Percentiles rank a stretch among this genome's conserved stretches.
Evolutionary conservation across 2,888 invertebrate species (phyloP).

Genomic region (Parapristionchus giblindavisi): DNA sequence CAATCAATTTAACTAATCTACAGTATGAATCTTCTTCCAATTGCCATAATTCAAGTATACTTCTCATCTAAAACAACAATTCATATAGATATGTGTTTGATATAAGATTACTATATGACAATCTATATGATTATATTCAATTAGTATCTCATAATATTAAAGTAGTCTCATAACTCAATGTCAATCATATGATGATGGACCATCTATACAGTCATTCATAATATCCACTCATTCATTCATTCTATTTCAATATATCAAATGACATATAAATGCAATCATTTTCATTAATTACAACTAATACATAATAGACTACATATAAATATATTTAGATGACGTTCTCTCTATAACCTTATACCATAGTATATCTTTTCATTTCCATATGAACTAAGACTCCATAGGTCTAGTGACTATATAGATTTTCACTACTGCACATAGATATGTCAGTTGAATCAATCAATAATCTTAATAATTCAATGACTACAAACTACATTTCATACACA

Average conservation of each 20-base stretch:
- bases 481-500: background rate
- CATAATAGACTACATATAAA: too few species aligned
- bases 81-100: background rate
- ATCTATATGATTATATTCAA: background rate
- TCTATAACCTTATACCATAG: too few species aligned
- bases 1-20: conserved; percentile 6
- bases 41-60: conserved; percentile 35
- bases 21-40: conserved; percentile 26
- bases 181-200: too few species aligned
- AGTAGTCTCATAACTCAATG: background rate
- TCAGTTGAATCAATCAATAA: too few species aligned
- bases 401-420: background rate
- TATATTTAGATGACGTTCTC: too few species aligned
- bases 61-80: conserved; percentile 27
- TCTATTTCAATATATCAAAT: conserved; percentile 11
- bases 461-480: background rate
- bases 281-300: too few species aligned
- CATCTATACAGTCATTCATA: background rate
- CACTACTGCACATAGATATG: background rate
- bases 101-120: background rate
- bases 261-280: too few species aligned
- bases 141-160: background rate
- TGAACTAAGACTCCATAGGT: too few species aligned
- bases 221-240: background rate
- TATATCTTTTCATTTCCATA: too few species aligned